Evolutionary conservation across 2,888 invertebrate species (phyloP).

Genomic region (Onthophagus sagittarius): DNA sequence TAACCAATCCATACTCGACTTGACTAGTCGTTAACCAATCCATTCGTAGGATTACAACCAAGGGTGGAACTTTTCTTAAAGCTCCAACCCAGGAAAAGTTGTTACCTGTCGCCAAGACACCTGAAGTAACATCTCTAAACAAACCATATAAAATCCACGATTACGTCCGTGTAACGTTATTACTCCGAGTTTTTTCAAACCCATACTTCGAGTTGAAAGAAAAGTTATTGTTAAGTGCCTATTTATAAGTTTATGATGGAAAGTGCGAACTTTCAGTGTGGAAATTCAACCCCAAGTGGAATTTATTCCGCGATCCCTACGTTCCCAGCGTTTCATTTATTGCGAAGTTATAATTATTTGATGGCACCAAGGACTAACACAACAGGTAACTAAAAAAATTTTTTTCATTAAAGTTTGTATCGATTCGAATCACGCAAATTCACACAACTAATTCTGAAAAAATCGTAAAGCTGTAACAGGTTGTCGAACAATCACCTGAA

Average conservation of each 20-base stretch:
- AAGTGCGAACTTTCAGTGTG: slow-evolving; percentile 35
- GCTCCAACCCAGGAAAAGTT: background rate
- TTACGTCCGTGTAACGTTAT: background rate
- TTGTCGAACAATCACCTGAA: background rate
- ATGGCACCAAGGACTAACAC: slow-evolving; percentile 47
- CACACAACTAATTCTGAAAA: background rate
- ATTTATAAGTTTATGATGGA: background rate
- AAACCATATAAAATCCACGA: background rate
- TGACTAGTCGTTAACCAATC: too few species aligned
- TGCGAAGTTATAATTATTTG: slow-evolving; percentile 65
- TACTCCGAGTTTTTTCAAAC: background rate
- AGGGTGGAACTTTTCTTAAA: background rate
- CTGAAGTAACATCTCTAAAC: background rate
- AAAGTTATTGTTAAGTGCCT: too few species aligned
- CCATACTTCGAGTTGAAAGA: too few species aligned
- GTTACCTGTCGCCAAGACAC: background rate
- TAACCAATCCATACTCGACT: background rate
- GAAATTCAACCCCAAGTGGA: slow-evolving; percentile 35
- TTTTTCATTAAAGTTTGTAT: background rate
- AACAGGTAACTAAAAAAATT: slow-evolving; percentile 52
- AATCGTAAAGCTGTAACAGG: background rate
- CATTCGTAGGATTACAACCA: background rate
- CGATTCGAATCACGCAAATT: background rate
- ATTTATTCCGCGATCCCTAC: slow-evolving; percentile 44
- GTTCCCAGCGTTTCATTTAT: slow-evolving; percentile 61